Base-by-base conservation (phyloP, 1,140 invertebrate genomes). In the Nautilus pompilius region DNA sequence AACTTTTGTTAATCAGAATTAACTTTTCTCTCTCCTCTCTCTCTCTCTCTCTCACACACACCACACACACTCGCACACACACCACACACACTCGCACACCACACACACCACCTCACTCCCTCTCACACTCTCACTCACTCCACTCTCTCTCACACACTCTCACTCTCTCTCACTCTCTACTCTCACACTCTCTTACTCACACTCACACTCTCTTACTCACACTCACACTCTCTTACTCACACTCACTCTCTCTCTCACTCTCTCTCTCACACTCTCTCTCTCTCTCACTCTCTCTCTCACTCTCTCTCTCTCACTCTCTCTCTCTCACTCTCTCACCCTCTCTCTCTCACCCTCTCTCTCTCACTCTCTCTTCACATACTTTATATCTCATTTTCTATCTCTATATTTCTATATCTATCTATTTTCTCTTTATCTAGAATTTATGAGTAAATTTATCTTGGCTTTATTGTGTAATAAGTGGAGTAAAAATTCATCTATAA, bases 221-320 rank as follows among this genome's bases (percentile, higher is more conserved):
- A 22, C 22, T 56, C 48, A 36, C 6, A 22, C 10, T 32, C 1
- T 60, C 0, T 56, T 17, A 29, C 20, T 10, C 34, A 45, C 17
- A 15, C 26, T 56, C 4, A 34, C 5, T 54, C 29, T 60, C 20
- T 53, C 30, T 56, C 51, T 62, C 22, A 26, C 26, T 56, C 51
- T 60, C 20, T 53, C 30, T 56, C 51, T 62, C 22, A 26, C 26
- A 32, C 51, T 10, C 10, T 29, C 33, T 56, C 60, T 62, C 22
- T 36, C 30, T 32, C 48, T 62, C 22, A 20, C 33, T 58, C 45
- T 46, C n/a, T 20, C 24, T 15, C 36, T 29, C n/a, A 2, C 41
- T 45, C 45, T 22, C 17, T 46, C 45, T 13, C 45, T 46, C 3
- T 46, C 13, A 20, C 3, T 46, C 45, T 46, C 45, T 46, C 45